These are phyloP conservation scores for Drosophila dunni DNA, from an alignment of 1,140 invertebrate genomes.

Conservation along the genomic window DNA sequence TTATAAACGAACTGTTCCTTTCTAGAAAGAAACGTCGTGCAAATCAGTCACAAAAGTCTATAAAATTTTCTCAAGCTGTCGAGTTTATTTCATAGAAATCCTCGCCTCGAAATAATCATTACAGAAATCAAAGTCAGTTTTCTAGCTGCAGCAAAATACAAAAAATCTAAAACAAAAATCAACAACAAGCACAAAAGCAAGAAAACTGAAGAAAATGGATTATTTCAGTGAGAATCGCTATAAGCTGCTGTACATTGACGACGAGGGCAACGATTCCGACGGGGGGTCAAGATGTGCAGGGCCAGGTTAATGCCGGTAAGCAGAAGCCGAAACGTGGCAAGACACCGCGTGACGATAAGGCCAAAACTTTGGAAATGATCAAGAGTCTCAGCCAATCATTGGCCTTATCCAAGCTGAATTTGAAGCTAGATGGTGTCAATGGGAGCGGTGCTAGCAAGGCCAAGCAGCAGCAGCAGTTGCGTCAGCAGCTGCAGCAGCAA, in stretches of 20 bases:
- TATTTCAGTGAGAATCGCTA: slow-evolving; percentile 34
- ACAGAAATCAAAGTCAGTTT: background rate
- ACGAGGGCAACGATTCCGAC: slow-evolving; percentile 15
- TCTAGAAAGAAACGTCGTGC: too few relatives aligned
- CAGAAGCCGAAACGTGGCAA: slow-evolving; percentile 12
- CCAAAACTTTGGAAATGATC: background rate
- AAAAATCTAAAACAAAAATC: slow-evolving; percentile 1
- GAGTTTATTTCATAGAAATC: too few relatives aligned
- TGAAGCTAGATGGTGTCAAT: background rate
- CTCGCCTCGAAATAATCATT: background rate
- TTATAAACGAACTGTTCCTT: too few relatives aligned
- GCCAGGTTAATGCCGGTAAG: background rate
- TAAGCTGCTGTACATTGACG: slow-evolving; percentile 37
- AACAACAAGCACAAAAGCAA: background rate
- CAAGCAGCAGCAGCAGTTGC: background rate
- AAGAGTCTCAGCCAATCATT: background rate
- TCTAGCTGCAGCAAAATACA: background rate
- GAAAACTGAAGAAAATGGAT: slow-evolving; percentile 19
- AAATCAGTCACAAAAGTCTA: too few relatives aligned
- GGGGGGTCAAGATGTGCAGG: background rate
- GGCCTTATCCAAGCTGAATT: background rate
- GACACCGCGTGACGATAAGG: background rate
- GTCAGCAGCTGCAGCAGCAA: background rate
- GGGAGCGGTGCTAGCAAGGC: background rate
- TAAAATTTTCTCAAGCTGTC: too few relatives aligned